A percentile compares a stretch with the other conserved stretches of the same genome.
These are phyloP conservation scores for Acanthurus tractus DNA, from an alignment of 2,797 vertebrate species.

Conservation along the genomic window DNA sequence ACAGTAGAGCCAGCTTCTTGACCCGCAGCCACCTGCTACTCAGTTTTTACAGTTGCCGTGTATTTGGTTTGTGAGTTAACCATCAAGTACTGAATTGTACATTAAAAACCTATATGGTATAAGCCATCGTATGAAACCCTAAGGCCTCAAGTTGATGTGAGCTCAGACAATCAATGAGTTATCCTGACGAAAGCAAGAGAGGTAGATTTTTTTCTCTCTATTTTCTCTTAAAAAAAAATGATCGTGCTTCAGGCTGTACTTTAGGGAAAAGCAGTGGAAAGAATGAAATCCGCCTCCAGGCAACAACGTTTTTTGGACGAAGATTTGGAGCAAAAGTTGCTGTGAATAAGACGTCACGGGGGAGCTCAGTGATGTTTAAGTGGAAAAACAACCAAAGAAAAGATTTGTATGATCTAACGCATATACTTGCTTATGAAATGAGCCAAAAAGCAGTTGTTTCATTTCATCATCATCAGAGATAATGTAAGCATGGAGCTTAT, in stretches of 20 bases:
- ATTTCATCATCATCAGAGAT: neutral
- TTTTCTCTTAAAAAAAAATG: slow-evolving; percentile 20
- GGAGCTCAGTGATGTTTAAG: slow-evolving; percentile 15
- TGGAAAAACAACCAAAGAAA: slow-evolving; percentile 12
- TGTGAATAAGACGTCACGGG: neutral
- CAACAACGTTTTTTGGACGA: slow-evolving; percentile 34
- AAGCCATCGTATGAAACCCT: neutral
- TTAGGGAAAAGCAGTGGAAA: slow-evolving; percentile 22
- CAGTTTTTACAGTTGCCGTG: slow-evolving; percentile 4
- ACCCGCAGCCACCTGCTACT: neutral
- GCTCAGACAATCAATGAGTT: neutral
- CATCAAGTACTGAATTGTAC: neutral
- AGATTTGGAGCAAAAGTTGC: slow-evolving; percentile 14
- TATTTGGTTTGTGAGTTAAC: neutral
- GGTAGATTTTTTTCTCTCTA: neutral
- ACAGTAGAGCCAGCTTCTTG: neutral
- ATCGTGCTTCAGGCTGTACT: slow-evolving; percentile 17
- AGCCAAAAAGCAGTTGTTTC: neutral
- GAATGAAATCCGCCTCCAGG: slow-evolving; percentile 16
- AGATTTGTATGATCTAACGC: slow-evolving; percentile 1
- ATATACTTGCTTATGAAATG: neutral
- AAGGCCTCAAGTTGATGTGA: neutral
- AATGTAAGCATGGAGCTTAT: neutral
- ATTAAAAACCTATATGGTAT: neutral
- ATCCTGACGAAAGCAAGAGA: slow-evolving; percentile 2